A percentile compares a stretch with the other conserved stretches of the same genome.
Conservation (phyloP, 2,888 invertebrate species). For the Oxycera nigricornis region DNA sequence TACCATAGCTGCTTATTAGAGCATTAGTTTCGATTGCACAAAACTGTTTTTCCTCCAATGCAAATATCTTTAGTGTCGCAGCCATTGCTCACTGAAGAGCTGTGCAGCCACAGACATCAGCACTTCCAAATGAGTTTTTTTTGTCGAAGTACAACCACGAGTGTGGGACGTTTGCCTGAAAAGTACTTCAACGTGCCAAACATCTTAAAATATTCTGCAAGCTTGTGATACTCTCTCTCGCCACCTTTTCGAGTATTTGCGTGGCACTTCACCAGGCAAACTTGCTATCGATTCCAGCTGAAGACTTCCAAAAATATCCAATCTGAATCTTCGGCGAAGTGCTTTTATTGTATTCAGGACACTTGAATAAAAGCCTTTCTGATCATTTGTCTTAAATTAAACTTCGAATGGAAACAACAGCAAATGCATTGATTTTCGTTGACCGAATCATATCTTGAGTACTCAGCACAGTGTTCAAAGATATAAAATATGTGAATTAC, state of each 20-base stretch:
- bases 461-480: too few relatives aligned
- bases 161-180: background rate
- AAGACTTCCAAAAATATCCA: background rate
- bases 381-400: too few relatives aligned
- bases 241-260: conserved; percentile 11
- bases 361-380: background rate
- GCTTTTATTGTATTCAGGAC: background rate
- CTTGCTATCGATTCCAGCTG: conserved; percentile 22
- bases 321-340: background rate
- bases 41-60: background rate
- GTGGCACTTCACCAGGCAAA: conserved; percentile 18
- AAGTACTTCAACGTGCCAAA: conserved; percentile 11
- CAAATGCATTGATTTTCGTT: too few relatives aligned
- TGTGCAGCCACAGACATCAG: background rate
- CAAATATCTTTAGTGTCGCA: background rate
- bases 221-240: conserved; percentile 18
- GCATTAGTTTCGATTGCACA: background rate
- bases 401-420: too few relatives aligned
- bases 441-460: too few relatives aligned
- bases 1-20: background rate
- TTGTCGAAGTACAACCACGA: background rate
- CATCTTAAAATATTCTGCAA: conserved; percentile 7
- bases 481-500: too few relatives aligned
- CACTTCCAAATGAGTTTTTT: background rate
- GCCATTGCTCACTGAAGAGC: background rate